Base-by-base conservation (phyloP, 2,797 vertebrate genomes). In the Argya squamiceps region DNA sequence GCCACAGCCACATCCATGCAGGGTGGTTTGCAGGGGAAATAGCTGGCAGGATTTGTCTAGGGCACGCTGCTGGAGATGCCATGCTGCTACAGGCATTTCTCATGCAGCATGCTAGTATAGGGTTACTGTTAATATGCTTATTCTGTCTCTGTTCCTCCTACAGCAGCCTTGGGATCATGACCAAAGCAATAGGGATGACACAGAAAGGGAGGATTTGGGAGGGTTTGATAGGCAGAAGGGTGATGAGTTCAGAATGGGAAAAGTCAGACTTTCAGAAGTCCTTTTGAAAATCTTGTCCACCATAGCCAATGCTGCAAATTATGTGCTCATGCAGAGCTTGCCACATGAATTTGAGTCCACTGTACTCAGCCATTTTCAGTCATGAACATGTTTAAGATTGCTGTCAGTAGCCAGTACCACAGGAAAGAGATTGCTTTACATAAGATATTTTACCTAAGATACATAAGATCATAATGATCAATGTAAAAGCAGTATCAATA, bases 81-180 rank as follows among this genome's bases (percentile, higher is more conserved):
- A 4, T 9, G 9, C 15, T 11, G 55, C 64, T 78, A 7, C 19
- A 58, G 68, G 36, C 39, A 55, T 65, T 53, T 52, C 37, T 50
- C 0, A 0, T 20, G 34, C 34, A 29, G 43, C 24, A 4, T 4
- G 1, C 21, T 50, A 3, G 32, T 3, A 0, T 9, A 32, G 68
- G 21, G 53, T 55, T 84, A 65, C 39, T 43, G 44, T n/a, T 26
- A 26, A n/a, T 11, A 3, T 4, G 12, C 37, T 89, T 47, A 21
- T 50, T 50, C 56, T 69, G 17, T 34, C 43, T 36, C 3, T 18
- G 11, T 12, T 70, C 55, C 80, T 65, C 47, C 65, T 43, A 30
- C 6, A 20, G 30, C 12, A 62, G 50, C 36, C 58, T 80, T 4
- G 5, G 46, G 36, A 74, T 29, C 7, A 0, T 6, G 20, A 46